phyloP scores from a whole-genome alignment of 92 coral and sea anemone species.

The Metridium senile region DNA sequence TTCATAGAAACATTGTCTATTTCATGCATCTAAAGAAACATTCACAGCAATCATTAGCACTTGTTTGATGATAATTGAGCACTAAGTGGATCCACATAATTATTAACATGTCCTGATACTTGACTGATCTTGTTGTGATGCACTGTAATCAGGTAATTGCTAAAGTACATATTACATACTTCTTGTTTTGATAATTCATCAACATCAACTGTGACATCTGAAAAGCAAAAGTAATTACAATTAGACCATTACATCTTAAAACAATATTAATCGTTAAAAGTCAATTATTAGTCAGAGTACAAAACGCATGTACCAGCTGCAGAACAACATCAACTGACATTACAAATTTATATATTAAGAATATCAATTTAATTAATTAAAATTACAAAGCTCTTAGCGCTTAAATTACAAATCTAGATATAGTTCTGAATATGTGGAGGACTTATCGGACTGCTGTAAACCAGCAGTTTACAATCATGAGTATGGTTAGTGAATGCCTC shows the following conservation, averaged over 20 bases:
- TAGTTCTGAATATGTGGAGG: too few relatives aligned
- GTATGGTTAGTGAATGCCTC: too few relatives aligned
- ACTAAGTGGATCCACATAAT: not conserved
- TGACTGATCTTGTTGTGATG: not conserved
- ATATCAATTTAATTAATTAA: too few relatives aligned
- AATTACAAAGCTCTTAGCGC: too few relatives aligned
- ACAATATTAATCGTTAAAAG: too few relatives aligned
- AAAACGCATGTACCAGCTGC: too few relatives aligned
- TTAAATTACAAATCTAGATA: too few relatives aligned
- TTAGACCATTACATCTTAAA: not conserved
- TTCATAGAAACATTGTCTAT: conserved; percentile 64
- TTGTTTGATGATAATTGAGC: not conserved
- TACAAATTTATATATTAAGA: too few relatives aligned
- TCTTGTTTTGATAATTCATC: conserved; percentile 73
- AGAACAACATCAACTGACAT: too few relatives aligned
- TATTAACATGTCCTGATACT: not conserved
- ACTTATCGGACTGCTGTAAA: too few relatives aligned
- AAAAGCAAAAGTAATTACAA: not conserved
- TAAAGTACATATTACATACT: conserved; percentile 28
- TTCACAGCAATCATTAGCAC: not conserved
- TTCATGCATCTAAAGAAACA: conserved; percentile 42
- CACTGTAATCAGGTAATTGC: not conserved
- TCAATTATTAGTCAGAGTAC: too few relatives aligned
- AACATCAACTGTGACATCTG: conserved; percentile 87
- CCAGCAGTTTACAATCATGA: too few relatives aligned